Base-by-base conservation (phyloP, 2,113 vertebrate species). In the Ciconia stormi region DNA sequence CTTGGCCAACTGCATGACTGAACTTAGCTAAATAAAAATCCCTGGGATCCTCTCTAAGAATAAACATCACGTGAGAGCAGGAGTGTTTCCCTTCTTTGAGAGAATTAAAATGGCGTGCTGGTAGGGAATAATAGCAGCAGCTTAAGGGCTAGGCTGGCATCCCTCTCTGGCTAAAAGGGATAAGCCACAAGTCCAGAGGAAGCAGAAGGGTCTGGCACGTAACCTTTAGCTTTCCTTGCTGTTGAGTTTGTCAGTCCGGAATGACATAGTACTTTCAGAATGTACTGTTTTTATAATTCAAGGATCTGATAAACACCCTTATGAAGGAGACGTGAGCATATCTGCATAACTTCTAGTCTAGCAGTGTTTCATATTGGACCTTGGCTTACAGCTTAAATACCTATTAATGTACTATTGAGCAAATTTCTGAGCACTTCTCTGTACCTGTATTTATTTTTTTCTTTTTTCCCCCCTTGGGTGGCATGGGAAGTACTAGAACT, bases 21-120 rank as follows among this genome's bases (percentile, higher is more conserved):
- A 76, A 70, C 74, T 90, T 53, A 77, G 92, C 80, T 91, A 1
- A 81, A 10, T 14, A 82, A 53, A 88, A 88, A 87, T 94, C 96
- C 93, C 84, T 3, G 69, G 87, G 92, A 96, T 96, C 94, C 87
- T 96, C 77, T 82, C 92, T 73, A 55, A 83, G 95, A 90, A 93
- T 86, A 95, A 90, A 42, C 74, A 46, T 92, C 96, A 81, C 1
- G 9, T 95, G 96, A 94, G 91, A 70, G 79, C 87, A n/a, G 87
- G 49, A 65, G 87, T 47, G 53, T 78, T 87, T 42, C 93, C 93
- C 81, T 70, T 85, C 90, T 58, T 15, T 12, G 87, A 26, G 38
- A 40, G 77, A 29, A 53, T 77, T 23, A 46, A 34, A 8, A 6
- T 26, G 84, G 42, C 2, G 3, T 44, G 81, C 83, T 67, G 84